phyloP scores from a whole-genome alignment of 2,797 vertebrate genomes.

The Pseudochirops cupreus region DNA sequence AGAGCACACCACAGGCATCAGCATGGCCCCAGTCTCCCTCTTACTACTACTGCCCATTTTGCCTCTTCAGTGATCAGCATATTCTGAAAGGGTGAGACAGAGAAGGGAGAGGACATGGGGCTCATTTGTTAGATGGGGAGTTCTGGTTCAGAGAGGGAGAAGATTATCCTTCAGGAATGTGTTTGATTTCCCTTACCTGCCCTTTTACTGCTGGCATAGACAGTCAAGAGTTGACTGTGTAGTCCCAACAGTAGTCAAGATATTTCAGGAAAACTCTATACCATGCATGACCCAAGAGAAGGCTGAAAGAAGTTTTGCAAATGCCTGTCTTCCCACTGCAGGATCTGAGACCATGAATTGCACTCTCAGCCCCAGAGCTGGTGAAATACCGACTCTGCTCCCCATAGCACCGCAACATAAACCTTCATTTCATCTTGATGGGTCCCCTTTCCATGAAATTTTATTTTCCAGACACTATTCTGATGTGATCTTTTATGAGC shows the following conservation, averaged over 20 bases:
- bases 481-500: constrained; percentile 72
- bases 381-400: constrained; percentile 57
- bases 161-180: not conserved
- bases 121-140: not conserved
- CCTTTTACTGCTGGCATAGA: not conserved
- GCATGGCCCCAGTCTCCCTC: not conserved
- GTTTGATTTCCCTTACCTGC: not conserved
- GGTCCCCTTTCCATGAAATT: constrained; percentile 77
- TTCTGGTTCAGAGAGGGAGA: not conserved
- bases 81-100: not conserved
- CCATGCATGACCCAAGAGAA: constrained; percentile 63
- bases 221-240: constrained; percentile 70
- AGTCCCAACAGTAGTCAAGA: constrained; percentile 73
- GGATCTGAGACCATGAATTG: constrained; percentile 76
- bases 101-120: not conserved
- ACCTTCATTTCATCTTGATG: constrained; percentile 83
- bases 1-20: not conserved
- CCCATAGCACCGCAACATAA: constrained; percentile 74
- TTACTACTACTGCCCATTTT: not conserved
- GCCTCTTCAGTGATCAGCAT: not conserved
- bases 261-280: constrained; percentile 78
- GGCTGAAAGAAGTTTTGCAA: constrained; percentile 71
- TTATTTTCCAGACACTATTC: constrained; percentile 73
- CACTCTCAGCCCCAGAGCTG: constrained; percentile 75
- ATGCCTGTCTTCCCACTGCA: constrained; percentile 67